Percentiles rank a stretch among this genome's conserved stretches.
Evolutionary conservation across 2,113 vertebrate genomes (phyloP).

Genomic region (Pseudorhombus dupliciocellatus): DNA sequence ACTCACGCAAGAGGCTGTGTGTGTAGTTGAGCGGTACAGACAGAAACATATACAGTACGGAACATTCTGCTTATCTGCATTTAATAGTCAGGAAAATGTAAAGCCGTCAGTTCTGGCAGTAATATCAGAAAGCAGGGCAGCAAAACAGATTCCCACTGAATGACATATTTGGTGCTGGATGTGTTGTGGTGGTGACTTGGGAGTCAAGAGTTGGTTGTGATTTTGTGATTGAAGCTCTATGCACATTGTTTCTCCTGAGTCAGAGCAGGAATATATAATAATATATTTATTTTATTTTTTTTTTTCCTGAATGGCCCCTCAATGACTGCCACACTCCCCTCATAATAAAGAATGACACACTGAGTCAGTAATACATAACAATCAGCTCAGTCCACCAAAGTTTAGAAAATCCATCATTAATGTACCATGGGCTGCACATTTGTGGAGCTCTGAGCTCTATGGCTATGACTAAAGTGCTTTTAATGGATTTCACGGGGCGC

Average conservation of each 20-base stretch:
- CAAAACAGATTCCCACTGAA: background rate
- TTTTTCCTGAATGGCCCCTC: slow-evolving; percentile 25
- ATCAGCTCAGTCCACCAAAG: slow-evolving; percentile 61
- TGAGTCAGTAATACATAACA: slow-evolving; percentile 47
- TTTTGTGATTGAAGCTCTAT: background rate
- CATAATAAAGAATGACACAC: slow-evolving; percentile 66
- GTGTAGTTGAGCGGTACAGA: background rate
- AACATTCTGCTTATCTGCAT: background rate
- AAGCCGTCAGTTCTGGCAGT: background rate
- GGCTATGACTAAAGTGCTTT: slow-evolving; percentile 67
- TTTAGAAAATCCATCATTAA: slow-evolving; percentile 72
- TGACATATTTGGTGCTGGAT: background rate
- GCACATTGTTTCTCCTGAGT: background rate
- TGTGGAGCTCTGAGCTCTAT: slow-evolving; percentile 58
- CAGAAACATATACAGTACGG: background rate
- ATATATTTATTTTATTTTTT: too few species aligned
- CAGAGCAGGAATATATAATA: background rate
- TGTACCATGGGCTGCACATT: slow-evolving; percentile 48
- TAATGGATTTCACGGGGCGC: slow-evolving; percentile 75
- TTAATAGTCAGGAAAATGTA: background rate
- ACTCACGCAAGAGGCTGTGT: slow-evolving; percentile 14
- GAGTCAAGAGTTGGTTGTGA: background rate
- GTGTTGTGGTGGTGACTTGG: background rate
- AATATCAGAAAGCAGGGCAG: background rate
- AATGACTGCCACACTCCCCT: slow-evolving; percentile 42